Conservation (phyloP, 2,113 vertebrate genomes). For the Pseudolaguvia tuberculata region DNA sequence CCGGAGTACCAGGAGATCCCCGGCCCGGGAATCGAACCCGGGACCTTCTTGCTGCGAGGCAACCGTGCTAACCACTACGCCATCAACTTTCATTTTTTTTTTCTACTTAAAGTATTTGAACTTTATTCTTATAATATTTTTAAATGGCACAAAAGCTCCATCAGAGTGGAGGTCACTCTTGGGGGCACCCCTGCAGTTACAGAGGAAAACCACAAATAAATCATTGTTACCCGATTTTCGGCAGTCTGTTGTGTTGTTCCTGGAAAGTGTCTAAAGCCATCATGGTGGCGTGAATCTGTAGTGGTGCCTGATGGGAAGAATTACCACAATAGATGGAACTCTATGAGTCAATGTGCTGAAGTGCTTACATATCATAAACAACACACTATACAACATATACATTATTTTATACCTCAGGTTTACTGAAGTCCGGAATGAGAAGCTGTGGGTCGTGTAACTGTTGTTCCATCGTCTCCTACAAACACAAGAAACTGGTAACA, state of each 20-base stretch:
- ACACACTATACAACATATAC: background rate
- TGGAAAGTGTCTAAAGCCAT: slow-evolving; percentile 86
- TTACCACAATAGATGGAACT: background rate
- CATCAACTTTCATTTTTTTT: too few species aligned
- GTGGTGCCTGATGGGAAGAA: slow-evolving; percentile 71
- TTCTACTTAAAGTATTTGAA: too few species aligned
- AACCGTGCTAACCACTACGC: too few species aligned
- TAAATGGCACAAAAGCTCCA: too few species aligned
- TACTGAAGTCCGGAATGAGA: slow-evolving; percentile 87
- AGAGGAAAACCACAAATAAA: background rate
- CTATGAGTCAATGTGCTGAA: background rate
- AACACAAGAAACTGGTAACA: slow-evolving; percentile 33
- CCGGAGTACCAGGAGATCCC: too few species aligned
- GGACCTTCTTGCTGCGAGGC: too few species aligned
- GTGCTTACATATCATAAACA: background rate
- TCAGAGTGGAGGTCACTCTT: too few species aligned
- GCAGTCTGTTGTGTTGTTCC: slow-evolving; percentile 77
- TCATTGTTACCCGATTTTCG: slow-evolving; percentile 78
- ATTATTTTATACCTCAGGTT: slow-evolving; percentile 78
- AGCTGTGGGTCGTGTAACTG: slow-evolving; percentile 82
- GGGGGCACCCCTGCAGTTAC: too few species aligned
- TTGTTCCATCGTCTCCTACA: slow-evolving; percentile 80
- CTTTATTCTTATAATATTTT: too few species aligned
- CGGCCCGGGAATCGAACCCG: too few species aligned
- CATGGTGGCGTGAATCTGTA: slow-evolving; percentile 87